Evolutionary conservation across 2,888 invertebrate species (phyloP), one percentile per base, ranked within the genome.

Genomic region (Drosophila fungiperda): DNA sequence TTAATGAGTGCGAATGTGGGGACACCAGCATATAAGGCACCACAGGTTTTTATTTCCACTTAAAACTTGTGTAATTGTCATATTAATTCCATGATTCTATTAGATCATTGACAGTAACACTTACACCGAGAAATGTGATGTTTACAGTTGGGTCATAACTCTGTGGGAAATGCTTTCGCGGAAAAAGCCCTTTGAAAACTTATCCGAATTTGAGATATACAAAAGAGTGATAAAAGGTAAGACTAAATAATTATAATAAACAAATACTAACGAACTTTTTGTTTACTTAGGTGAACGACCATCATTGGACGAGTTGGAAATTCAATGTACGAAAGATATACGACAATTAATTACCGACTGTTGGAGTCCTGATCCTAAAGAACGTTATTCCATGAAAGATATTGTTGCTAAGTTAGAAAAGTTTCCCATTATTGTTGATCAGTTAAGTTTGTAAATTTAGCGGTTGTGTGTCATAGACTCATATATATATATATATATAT

Each of bases 81-180:
- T 23, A 8, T 29, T 2, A 15, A 3, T 9, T 26, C 3, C 17
- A 4, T 48, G 7, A 29, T 6, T 33, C 5, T 36, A 0, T 50
- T 42, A 82, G 82, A 72, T 73, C 3, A 61, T 68, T 3, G 0
- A 11, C 0, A 71, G 40, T 1, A 0, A 1, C 0, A 9, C 1
- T 0, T 78, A 78, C 23, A 55, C 35, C 1, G 78, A 40, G 11
- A 78, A 83, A 55, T 80, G 78, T 29, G 82, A 82, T 66, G 77
- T 85, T 2, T 63, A 54, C 12, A 73, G 86, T 35, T 85, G 50
- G 71, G 64, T 48, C 7, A 65, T 83, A 35, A 36, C 64, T 0
- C 17, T 73, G n/a, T 82, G 70, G 69, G 85, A 85, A 58, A 61
- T 82, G 48, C 15, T 82, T 4, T 57, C 88, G 5, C 64, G 76